These are phyloP conservation scores for Poeciliopsis retropinna DNA, from an alignment of 2,113 vertebrate species.

Conservation along the genomic window DNA sequence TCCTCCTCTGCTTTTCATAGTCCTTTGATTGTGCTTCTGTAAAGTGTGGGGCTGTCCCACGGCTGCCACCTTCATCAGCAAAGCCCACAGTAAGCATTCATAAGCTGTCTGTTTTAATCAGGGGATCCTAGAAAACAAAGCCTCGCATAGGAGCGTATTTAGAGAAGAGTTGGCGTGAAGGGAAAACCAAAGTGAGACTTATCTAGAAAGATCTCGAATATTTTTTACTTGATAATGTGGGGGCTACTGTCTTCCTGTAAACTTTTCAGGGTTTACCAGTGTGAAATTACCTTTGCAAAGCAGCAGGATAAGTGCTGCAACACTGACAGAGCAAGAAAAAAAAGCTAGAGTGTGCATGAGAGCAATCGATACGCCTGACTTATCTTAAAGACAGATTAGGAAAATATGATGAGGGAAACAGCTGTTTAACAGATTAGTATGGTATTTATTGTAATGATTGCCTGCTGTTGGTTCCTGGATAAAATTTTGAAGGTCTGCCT, in stretches of 20 bases:
- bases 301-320: background rate
- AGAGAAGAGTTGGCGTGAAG: slow-evolving; percentile 21
- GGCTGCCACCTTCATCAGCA: slow-evolving; percentile 41
- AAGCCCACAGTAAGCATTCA: slow-evolving; percentile 40
- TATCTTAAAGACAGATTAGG: background rate
- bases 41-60: slow-evolving; percentile 62
- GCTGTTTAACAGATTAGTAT: slow-evolving; percentile 29
- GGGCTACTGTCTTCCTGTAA: slow-evolving; percentile 47
- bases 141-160: slow-evolving; percentile 16
- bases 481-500: background rate
- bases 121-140: slow-evolving; percentile 46
- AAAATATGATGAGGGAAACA: slow-evolving; percentile 9
- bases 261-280: slow-evolving; percentile 22
- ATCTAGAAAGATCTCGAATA: slow-evolving; percentile 29
- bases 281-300: slow-evolving; percentile 7
- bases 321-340: slow-evolving; percentile 11
- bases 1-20: slow-evolving; percentile 30
- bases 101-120: slow-evolving; percentile 33
- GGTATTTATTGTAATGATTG: slow-evolving; percentile 30
- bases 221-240: slow-evolving; percentile 16
- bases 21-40: slow-evolving; percentile 41
- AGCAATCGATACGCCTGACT: slow-evolving; percentile 11
- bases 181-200: slow-evolving; percentile 38
- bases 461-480: slow-evolving; percentile 3
- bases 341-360: background rate